These are phyloP conservation scores for Ranitomeya imitator DNA, from an alignment of 2,113 vertebrate species.

Conservation along the genomic window DNA sequence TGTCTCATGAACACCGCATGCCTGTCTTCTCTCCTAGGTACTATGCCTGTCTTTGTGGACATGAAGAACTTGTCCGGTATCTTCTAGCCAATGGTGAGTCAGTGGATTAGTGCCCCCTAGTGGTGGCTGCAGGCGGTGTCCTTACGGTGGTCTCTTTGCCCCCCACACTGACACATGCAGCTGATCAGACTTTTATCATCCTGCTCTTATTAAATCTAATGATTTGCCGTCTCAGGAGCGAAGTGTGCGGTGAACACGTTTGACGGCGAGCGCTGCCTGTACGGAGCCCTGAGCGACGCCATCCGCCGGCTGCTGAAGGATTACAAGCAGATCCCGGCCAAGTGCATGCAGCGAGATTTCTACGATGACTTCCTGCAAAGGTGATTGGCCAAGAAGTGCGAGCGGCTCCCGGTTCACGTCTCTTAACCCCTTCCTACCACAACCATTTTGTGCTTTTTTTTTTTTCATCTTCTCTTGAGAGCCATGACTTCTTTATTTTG, in stretches of 20 bases:
- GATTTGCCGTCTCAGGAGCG: conserved; percentile 74
- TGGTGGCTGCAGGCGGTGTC: background rate
- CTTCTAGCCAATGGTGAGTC: conserved; percentile 90
- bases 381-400: conserved; percentile 62
- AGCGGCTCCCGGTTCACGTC: background rate
- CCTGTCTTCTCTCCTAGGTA: conserved; percentile 73
- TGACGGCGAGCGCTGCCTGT: conserved; percentile 91
- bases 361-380: conserved; percentile 90
- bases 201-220: no score
- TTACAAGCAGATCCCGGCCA: conserved; percentile 89
- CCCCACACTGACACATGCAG: no score
- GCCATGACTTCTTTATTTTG: no score
- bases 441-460: no score
- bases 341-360: conserved; percentile 87
- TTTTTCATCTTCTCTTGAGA: no score
- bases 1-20: no score
- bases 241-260: conserved; percentile 97
- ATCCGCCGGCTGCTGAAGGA: conserved; percentile 88
- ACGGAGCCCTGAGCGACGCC: conserved; percentile 87
- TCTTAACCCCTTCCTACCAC: no score
- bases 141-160: no score
- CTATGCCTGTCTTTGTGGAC: conserved; percentile 94
- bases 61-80: conserved; percentile 93
- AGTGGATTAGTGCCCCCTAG: background rate
- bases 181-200: no score